Evolutionary conservation across 2,113 vertebrate species (phyloP), one percentile per base, ranked within the genome.

Genomic region (Xenopus laevis): DNA sequence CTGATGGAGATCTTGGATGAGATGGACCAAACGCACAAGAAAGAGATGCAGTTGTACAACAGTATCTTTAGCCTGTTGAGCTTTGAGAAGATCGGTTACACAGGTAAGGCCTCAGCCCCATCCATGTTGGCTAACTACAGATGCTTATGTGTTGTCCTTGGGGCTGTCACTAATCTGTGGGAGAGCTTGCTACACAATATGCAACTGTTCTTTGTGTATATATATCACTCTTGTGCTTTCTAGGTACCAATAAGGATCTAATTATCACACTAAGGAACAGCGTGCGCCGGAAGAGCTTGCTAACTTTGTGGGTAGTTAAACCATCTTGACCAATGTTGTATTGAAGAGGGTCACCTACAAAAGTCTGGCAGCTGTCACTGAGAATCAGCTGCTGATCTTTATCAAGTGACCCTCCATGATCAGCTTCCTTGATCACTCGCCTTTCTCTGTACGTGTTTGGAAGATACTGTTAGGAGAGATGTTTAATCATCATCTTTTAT

Each of bases 51-150:
- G 86, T 93, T 98, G 3, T 98, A 98, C 81, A 98, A 94, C 85
- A 93, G 88, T 86, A 97, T 98, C 91, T 98, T 98, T 71, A 90
- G 90, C 81, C 90, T 98, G 71, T 93, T 98, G 52, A 97, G 96
- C 87, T 97, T 98, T 0, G 96, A 98, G 86, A 98, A 98, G 84
- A 98, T 98, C 0, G 96, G 96, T 15, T 98, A 98, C 82, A 98
- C 96, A 88, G 96, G 96, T 96, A 85, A 77, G 72, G 57, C 30
- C 44, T 27, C 7, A 18, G 11, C 17, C 45, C 1, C 10, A n/a
- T 3, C 1, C 10, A n/a, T 3, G 23, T 46, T 68, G 17, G 1
- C 27, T 17, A 16, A 9, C 4, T 50, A 13, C 47, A 47, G 4
- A n/a, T 10, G 2, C 4, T 47, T 13, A 47, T 11, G 20, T 3